phyloP scores from a whole-genome alignment of 1,140 invertebrate genomes.

The Zaprionus ghesquierei region DNA sequence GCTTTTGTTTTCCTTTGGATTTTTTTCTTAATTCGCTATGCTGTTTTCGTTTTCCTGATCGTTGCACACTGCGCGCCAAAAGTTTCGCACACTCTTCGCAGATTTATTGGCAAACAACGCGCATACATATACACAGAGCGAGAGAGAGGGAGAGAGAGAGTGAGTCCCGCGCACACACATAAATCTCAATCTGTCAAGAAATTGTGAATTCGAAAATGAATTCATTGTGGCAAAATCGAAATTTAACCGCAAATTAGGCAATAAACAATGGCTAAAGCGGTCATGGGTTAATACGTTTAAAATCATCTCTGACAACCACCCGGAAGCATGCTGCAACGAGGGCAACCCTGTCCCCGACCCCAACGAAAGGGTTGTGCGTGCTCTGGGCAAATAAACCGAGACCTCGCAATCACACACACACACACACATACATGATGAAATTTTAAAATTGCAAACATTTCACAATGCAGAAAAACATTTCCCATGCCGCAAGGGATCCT shows the following conservation, averaged over 20 bases:
- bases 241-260: constrained; percentile 75
- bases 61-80: constrained; percentile 53
- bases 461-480: constrained; percentile 1
- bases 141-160: not conserved
- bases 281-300: constrained; percentile 76
- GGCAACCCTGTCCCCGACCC: constrained; percentile 1
- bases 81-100: constrained; percentile 55
- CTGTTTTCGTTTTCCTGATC: constrained; percentile 40
- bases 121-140: not conserved
- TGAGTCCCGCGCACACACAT: constrained; percentile 37
- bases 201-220: constrained; percentile 46
- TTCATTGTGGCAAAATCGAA: constrained; percentile 64
- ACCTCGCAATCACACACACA: not conserved
- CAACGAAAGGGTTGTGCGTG: constrained; percentile 45
- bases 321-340: constrained; percentile 11
- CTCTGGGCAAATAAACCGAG: constrained; percentile 5
- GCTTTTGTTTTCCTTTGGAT: not conserved
- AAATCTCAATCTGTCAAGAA: constrained; percentile 72
- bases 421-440: not conserved
- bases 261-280: constrained; percentile 76
- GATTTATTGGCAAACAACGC: constrained; percentile 51
- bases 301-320: constrained; percentile 52
- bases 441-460: constrained; percentile 11
- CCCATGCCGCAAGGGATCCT: not conserved
- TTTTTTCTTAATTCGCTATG: not conserved